A percentile compares a stretch with the other conserved stretches of the same genome.
Conservation (phyloP, 2,797 vertebrate genomes). For the Pseudochirops corinnae region DNA sequence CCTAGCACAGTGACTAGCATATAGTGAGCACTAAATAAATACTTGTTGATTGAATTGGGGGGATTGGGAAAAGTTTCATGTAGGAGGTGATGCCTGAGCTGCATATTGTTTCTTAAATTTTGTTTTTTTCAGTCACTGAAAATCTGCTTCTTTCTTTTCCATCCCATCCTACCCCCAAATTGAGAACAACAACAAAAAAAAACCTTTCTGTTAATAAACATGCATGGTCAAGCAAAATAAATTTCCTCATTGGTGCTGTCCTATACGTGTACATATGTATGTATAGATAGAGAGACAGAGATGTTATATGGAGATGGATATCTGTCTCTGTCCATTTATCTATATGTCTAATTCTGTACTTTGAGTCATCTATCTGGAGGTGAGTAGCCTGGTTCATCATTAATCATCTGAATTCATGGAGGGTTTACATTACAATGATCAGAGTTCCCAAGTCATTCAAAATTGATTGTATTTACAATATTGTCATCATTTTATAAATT, state of each 20-base stretch:
- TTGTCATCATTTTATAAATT: background rate
- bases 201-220: background rate
- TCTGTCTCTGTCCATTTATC: background rate
- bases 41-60: background rate
- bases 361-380: background rate
- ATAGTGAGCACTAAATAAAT: conserved; percentile 33
- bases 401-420: background rate
- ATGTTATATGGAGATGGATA: background rate
- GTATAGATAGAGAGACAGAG: background rate
- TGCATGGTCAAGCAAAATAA: background rate
- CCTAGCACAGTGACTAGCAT: background rate
- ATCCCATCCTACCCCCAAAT: background rate
- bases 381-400: background rate
- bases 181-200: background rate
- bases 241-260: background rate
- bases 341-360: background rate
- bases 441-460: background rate
- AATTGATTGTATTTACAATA: background rate
- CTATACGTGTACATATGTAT: background rate
- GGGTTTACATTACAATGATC: background rate
- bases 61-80: background rate
- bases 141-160: background rate
- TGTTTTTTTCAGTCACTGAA: background rate
- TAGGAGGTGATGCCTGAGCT: background rate
- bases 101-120: background rate